Evolutionary conservation across 2,113 vertebrate genomes (phyloP).

Genomic region (Proterorhinus semilunaris): DNA sequence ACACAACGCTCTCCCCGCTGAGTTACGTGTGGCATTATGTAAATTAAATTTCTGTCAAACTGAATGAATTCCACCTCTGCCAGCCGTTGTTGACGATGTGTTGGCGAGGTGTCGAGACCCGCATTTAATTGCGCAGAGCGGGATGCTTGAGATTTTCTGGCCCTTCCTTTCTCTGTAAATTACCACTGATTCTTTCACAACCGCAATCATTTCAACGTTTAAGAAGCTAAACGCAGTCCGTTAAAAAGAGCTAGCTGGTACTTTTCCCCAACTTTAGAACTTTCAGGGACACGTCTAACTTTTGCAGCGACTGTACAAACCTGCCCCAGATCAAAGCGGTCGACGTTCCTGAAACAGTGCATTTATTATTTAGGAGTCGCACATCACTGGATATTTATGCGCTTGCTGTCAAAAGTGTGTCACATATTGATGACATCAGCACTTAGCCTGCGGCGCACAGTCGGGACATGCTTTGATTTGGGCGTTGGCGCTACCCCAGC

Average conservation of each 20-base stretch:
- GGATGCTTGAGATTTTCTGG: too few relatives aligned
- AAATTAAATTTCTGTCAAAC: neutral
- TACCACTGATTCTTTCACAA: too few relatives aligned
- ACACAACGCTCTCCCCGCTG: neutral
- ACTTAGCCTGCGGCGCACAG: constrained; percentile 6
- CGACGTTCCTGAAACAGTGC: neutral
- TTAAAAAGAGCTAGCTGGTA: too few relatives aligned
- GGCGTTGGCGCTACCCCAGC: constrained; percentile 21
- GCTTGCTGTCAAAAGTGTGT: constrained; percentile 29
- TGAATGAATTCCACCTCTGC: too few relatives aligned
- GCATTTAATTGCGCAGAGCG: too few relatives aligned
- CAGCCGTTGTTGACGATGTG: too few relatives aligned
- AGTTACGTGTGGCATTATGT: neutral
- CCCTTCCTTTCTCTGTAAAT: too few relatives aligned
- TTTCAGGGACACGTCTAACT: neutral
- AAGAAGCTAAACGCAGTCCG: too few relatives aligned
- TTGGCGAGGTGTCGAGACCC: too few relatives aligned
- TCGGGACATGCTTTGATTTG: neutral
- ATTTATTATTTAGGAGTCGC: constrained; percentile 19
- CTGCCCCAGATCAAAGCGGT: neutral
- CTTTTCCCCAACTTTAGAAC: too few relatives aligned
- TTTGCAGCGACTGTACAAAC: neutral
- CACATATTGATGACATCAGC: constrained; percentile 52
- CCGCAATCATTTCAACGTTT: too few relatives aligned
- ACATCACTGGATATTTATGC: constrained; percentile 20